Evolutionary conservation across 2,113 vertebrate genomes (phyloP).

Genomic region (Heterotis niloticus): DNA sequence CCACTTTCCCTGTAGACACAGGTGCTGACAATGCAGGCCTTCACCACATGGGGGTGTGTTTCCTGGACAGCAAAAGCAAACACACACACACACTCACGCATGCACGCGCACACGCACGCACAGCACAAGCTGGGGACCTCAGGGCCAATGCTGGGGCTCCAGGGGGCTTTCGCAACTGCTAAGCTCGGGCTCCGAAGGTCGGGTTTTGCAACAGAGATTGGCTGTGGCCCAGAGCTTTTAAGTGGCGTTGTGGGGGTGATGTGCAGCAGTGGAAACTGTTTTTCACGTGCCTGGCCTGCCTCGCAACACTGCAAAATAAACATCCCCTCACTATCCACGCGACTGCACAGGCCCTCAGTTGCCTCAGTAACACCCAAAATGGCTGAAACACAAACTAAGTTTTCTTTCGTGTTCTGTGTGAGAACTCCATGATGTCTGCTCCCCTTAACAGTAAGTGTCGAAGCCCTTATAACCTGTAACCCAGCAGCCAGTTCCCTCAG

Average conservation of each 20-base stretch:
- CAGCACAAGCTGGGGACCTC: not conserved
- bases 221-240: not conserved
- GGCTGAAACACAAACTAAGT: not conserved
- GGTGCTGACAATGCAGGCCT: not conserved
- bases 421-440: not conserved
- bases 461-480: no score
- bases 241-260: not conserved
- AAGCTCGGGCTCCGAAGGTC: not conserved
- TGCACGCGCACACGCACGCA: not conserved
- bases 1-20: not conserved
- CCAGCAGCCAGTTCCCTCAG: no score
- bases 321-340: not conserved
- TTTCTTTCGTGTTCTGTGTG: not conserved
- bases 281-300: not conserved
- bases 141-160: not conserved
- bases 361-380: not conserved
- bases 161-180: conserved; percentile 3
- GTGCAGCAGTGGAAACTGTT: not conserved
- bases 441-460: no score
- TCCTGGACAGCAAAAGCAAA: not conserved
- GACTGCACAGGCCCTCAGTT: not conserved
- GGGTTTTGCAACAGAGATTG: conserved; percentile 9
- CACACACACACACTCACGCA: not conserved
- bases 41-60: not conserved
- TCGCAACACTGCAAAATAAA: conserved; percentile 6